phyloP scores from a whole-genome alignment of 2,888 invertebrate species.

The Calliphora vomitoria region DNA sequence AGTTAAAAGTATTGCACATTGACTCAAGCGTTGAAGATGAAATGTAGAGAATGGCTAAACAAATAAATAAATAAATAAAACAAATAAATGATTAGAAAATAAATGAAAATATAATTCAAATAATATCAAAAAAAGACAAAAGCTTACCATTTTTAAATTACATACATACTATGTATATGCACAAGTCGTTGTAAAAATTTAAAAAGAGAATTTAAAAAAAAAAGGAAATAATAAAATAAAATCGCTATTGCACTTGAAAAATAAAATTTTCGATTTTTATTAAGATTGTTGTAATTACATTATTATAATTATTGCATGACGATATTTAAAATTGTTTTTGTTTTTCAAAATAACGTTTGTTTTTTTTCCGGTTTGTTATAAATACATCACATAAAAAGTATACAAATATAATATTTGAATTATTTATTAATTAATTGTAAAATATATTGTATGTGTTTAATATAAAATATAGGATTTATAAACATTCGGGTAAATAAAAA shows the following conservation, averaged over 20 bases:
- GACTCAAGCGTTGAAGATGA: conserved; percentile 50
- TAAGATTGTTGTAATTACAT: conserved; percentile 48
- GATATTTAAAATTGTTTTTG: conserved; percentile 46
- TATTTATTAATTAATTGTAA: conserved; percentile 26
- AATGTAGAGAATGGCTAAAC: neutral
- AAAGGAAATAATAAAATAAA: conserved; percentile 30
- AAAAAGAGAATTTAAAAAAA: neutral
- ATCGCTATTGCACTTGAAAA: conserved; percentile 47
- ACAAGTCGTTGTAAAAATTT: neutral
- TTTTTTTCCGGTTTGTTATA: conserved; percentile 47
- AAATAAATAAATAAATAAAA: conserved; percentile 2
- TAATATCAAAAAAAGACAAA: conserved; percentile 36
- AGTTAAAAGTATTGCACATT: conserved; percentile 69
- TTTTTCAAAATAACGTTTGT: conserved; percentile 36
- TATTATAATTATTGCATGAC: conserved; percentile 62
- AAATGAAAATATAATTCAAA: conserved; percentile 18
- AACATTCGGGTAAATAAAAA: conserved; percentile 49
- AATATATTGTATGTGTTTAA: conserved; percentile 11
- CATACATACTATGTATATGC: no score
- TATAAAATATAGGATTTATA: conserved; percentile 55
- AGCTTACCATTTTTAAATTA: conserved; percentile 54
- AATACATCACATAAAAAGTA: conserved; percentile 71
- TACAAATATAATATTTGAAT: conserved; percentile 57
- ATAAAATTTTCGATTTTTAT: conserved; percentile 59
- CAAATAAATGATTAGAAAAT: conserved; percentile 22